Conservation (phyloP, 2,888 invertebrate genomes). For the Teleogryllus oceanicus region DNA sequence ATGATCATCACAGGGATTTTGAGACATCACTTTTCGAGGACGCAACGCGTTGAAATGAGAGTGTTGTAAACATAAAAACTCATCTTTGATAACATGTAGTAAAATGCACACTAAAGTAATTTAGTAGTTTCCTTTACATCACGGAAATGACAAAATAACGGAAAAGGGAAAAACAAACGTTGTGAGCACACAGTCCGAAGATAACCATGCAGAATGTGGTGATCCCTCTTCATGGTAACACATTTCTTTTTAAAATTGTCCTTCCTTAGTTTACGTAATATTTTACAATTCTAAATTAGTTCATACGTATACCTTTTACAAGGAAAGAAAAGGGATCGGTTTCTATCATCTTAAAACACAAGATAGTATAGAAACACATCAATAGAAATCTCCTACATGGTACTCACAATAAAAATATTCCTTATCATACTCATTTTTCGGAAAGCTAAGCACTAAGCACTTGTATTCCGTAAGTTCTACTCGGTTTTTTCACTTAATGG, state of each 20-base stretch:
- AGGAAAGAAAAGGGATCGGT: not conserved
- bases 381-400: constrained; percentile 18
- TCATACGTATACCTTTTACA: not conserved
- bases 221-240: not conserved
- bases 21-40: constrained; percentile 25
- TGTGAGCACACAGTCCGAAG: constrained; percentile 2
- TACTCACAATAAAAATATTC: constrained; percentile 9
- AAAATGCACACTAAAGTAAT: not conserved
- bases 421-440: constrained; percentile 10
- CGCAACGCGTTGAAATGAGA: constrained; percentile 27
- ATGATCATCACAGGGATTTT: constrained; percentile 29
- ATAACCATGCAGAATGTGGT: constrained; percentile 19
- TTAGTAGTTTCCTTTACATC: not conserved
- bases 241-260: not conserved
- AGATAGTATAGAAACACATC: constrained; percentile 7
- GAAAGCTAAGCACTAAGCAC: constrained; percentile 18
- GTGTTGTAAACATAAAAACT: constrained; percentile 9
- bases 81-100: not conserved
- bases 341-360: constrained; percentile 4
- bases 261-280: not conserved
- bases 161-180: not conserved
- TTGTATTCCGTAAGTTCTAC: constrained; percentile 18
- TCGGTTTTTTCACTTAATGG: not conserved
- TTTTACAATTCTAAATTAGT: constrained; percentile 21
- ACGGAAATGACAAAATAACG: constrained; percentile 21